Evolutionary conservation across 2,888 invertebrate species (phyloP), one percentile per base, ranked within the genome.

Genomic region (Proisotoma minuta): DNA sequence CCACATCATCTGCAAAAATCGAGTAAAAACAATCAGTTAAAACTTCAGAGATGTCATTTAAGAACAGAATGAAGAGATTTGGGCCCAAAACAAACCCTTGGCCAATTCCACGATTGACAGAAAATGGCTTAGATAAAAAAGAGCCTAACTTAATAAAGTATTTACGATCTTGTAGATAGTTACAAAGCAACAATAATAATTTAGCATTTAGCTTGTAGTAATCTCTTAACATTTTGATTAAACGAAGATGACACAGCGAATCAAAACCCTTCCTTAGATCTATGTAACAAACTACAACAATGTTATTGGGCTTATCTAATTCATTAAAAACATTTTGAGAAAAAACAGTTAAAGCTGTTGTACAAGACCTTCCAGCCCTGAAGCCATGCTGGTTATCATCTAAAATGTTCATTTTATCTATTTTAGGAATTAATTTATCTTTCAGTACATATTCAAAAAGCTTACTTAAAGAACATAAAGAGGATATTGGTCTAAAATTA

Each of bases 311-410:
- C 15, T 34, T 34, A 34, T 34, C 34, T 8, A 34, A 12, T 34
- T 34, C 34, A 34, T 34, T 34, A 12, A 10, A 34, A 34, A 34
- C 15, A 34, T 34, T 34, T 34, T 34, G 34, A 10, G 34, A 10
- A 34, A 34, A 34, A 34, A 8, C 8, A 34, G 34, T 34, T 15
- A 34, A 10, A 34, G 34, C 34, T 34, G 34, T 34, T 10, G 34
- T 34, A 34, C 34, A 47, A 5, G 47, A 47, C 5, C 47, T 10
- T 10, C 47, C 47, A 5, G 5, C 5, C 20, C 47, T 20, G n/a
- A 47, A 47, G 5, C 47, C 47, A 47, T 47, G 47, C 47, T 47
- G 47, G 5, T 47, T 47, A 10, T 47, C n/a, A 47, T 47, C 47
- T 47, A 47, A 18, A 5, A 47, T 10, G 5, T 47, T 47, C n/a